Evolutionary conservation across 2,797 vertebrate genomes (phyloP), one percentile per base, ranked within the genome.

Genomic region (Sebastes steindachneri): DNA sequence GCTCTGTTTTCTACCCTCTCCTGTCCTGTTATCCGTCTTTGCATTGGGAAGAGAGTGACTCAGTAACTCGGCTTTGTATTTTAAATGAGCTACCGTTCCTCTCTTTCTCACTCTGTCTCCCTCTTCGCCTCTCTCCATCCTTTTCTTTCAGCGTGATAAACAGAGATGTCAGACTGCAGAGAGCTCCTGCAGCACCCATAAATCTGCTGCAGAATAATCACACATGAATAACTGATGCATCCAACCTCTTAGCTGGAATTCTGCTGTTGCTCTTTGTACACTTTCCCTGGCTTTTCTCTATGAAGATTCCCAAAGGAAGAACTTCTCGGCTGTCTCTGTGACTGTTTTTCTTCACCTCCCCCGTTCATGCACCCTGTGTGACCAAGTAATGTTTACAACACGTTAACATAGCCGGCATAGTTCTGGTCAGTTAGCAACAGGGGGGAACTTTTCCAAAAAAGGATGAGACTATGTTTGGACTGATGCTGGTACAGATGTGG

Each of bases 361-460:
- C 45, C 45, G 7, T 35, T 12, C 21, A 29, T 31, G 2, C 29
- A 55, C 58, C 31, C 48, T 60, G 15, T 75, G 65, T 64, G 68
- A 83, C 69, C 63, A 57, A 37, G 72, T 73, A 72, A 64, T 88
- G 89, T 92, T 90, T 86, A 89, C 79, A 80, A 14, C 75, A 84
- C 31, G 76, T 76, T 79, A 86, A 79, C 84, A 87, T 79, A 86
- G 84, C 63, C 66, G 10, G 69, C 80, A 88, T 87, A 91, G 75
- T 83, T 88, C 79, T 23, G 75, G 68, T 71, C 77, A 31, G 84
- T 68, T 72, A 68, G 72, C 58, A 80, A 82, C 70, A 45, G 79
- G 75, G 45, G 63, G 63, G 28, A 85, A 75, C 68, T 78, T 86
- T 75, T 80, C 89, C 87, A 85, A 91, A 93, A 85, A 87, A 83